phyloP scores from a whole-genome alignment of 2,888 invertebrate species.

The Apantesis nais region DNA sequence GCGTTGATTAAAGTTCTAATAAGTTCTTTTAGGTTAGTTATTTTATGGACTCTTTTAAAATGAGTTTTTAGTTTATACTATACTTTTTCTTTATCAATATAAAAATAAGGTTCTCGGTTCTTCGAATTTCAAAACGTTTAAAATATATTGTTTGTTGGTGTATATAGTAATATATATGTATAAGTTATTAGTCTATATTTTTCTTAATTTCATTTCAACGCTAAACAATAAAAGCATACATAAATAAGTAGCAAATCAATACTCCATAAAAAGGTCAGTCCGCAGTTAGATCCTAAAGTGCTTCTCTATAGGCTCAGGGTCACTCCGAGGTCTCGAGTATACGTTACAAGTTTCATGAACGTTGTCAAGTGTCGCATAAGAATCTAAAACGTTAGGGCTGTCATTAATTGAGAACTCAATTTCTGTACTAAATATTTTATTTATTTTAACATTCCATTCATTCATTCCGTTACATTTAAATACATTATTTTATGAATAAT shows the following conservation, averaged over 20 bases:
- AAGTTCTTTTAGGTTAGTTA: background rate
- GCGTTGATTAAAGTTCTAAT: background rate
- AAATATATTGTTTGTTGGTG: background rate
- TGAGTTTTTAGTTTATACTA: background rate
- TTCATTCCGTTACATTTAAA: too few species aligned
- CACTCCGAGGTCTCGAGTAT: constrained; percentile 36
- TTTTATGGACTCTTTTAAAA: background rate
- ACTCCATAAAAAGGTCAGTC: constrained; percentile 28
- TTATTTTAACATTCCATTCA: background rate
- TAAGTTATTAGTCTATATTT: too few species aligned
- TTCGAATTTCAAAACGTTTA: background rate
- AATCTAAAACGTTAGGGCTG: constrained; percentile 6
- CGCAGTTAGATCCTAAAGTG: constrained; percentile 28
- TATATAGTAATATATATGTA: too few species aligned
- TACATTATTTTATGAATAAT: background rate
- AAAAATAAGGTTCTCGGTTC: background rate
- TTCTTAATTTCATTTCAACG: too few species aligned
- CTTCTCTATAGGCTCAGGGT: constrained; percentile 38
- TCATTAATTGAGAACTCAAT: background rate
- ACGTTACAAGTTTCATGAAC: constrained; percentile 39
- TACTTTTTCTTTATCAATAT: background rate
- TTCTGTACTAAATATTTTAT: background rate
- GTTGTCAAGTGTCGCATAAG: constrained; percentile 26
- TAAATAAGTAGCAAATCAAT: too few species aligned
- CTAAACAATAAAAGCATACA: too few species aligned